Evolutionary conservation across 1,140 invertebrate genomes (phyloP).

Genomic region (Drosophila eugracilis): DNA sequence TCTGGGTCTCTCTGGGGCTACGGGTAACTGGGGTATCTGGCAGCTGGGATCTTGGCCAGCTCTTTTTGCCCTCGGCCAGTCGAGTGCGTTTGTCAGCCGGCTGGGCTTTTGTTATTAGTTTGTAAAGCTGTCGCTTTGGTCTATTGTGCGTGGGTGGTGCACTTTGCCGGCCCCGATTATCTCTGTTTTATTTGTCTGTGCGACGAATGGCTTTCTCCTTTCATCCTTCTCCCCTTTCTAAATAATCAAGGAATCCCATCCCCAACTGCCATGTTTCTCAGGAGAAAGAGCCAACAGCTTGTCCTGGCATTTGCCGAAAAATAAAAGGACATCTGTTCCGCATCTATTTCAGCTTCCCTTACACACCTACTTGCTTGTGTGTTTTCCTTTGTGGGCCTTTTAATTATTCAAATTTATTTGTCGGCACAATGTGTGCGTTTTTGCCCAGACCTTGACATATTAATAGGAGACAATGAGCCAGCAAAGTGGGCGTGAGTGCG

Average conservation of each 20-base stretch:
- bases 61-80: conserved; percentile 40
- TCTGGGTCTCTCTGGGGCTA: neutral
- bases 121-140: conserved; percentile 72
- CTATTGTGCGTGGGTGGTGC: conserved; percentile 23
- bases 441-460: conserved; percentile 39
- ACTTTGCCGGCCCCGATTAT: conserved; percentile 59
- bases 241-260: neutral
- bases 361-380: neutral
- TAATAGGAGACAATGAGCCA: conserved; percentile 38
- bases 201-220: conserved; percentile 7
- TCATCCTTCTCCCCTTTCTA: neutral
- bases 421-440: conserved; percentile 55
- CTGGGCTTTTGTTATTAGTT: conserved; percentile 68
- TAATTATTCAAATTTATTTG: conserved; percentile 83
- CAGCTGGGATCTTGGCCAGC: conserved; percentile 42
- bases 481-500: conserved; percentile 2
- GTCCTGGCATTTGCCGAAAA: conserved; percentile 37
- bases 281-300: conserved; percentile 42
- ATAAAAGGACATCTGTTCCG: conserved; percentile 74
- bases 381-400: conserved; percentile 60
- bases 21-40: conserved; percentile 13
- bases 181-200: conserved; percentile 71
- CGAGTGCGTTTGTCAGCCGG: conserved; percentile 44
- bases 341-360: conserved; percentile 22
- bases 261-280: too few species aligned